Percentiles rank a stretch among this genome's conserved stretches.
Evolutionary conservation across 2,113 vertebrate species (phyloP).

Genomic region (Procavia capensis): DNA sequence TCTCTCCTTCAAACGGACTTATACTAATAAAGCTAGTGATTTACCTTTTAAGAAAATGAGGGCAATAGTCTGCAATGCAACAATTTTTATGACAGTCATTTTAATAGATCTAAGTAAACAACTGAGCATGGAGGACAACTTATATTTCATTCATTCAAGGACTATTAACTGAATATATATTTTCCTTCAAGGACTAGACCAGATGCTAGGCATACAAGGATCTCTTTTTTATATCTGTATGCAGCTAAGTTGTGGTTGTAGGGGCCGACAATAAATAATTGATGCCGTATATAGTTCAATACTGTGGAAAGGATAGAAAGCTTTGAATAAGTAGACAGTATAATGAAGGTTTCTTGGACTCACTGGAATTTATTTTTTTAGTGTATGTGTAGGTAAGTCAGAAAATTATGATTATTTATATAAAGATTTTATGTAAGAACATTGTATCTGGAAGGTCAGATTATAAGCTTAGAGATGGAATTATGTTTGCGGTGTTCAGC

Average conservation of each 20-base stretch:
- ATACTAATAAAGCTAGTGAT: background rate
- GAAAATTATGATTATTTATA: background rate
- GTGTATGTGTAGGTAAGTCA: background rate
- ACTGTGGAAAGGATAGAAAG: background rate
- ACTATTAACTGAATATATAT: background rate
- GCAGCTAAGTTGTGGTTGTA: background rate
- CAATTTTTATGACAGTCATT: background rate
- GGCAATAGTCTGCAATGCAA: background rate
- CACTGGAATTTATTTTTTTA: background rate
- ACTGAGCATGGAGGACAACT: background rate
- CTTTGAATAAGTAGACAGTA: background rate
- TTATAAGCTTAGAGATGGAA: background rate
- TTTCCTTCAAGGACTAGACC: background rate
- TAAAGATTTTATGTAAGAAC: background rate
- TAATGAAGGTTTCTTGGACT: background rate
- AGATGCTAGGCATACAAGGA: background rate
- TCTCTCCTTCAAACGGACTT: background rate
- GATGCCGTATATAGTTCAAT: background rate
- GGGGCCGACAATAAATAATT: background rate
- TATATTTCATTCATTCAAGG: background rate
- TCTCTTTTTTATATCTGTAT: background rate
- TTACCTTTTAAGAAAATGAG: background rate
- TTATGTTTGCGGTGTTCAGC: background rate
- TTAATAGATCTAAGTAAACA: background rate
- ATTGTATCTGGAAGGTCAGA: too few species aligned